phyloP scores from a whole-genome alignment of 2,888 invertebrate species.

The Pachliopta kotzebuea region DNA sequence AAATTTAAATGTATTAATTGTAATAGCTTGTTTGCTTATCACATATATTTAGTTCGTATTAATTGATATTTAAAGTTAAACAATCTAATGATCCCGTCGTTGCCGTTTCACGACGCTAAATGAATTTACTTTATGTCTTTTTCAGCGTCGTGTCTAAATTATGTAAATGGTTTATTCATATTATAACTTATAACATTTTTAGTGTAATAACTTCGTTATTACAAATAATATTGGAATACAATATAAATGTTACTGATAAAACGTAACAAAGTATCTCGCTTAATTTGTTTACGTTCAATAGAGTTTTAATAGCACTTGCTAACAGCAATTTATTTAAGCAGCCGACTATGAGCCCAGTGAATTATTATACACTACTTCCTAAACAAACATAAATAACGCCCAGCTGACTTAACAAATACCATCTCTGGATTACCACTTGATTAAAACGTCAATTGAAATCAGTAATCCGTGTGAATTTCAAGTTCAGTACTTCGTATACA shows the following conservation, averaged over 20 bases:
- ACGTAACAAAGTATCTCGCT: not conserved
- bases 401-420: not conserved
- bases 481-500: not conserved
- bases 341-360: not conserved
- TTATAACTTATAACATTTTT: too few species aligned
- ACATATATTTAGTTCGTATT: not conserved
- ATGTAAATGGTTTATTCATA: too few species aligned
- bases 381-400: not conserved
- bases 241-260: not conserved
- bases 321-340: not conserved
- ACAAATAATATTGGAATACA: not conserved
- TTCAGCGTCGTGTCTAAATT: too few species aligned
- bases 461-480: not conserved
- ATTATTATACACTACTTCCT: constrained; percentile 4
- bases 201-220: too few species aligned
- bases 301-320: constrained; percentile 3
- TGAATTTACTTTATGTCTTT: not conserved
- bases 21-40: not conserved
- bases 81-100: not conserved
- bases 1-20: not conserved
- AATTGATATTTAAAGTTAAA: not conserved
- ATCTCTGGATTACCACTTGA: not conserved
- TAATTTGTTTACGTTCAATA: not conserved
- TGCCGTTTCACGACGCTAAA: not conserved
- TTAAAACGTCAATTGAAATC: not conserved